A percentile compares a stretch with the other conserved stretches of the same genome.
These are phyloP conservation scores for Popillia japonica DNA, from an alignment of 1,140 invertebrate genomes.

Conservation along the genomic window DNA sequence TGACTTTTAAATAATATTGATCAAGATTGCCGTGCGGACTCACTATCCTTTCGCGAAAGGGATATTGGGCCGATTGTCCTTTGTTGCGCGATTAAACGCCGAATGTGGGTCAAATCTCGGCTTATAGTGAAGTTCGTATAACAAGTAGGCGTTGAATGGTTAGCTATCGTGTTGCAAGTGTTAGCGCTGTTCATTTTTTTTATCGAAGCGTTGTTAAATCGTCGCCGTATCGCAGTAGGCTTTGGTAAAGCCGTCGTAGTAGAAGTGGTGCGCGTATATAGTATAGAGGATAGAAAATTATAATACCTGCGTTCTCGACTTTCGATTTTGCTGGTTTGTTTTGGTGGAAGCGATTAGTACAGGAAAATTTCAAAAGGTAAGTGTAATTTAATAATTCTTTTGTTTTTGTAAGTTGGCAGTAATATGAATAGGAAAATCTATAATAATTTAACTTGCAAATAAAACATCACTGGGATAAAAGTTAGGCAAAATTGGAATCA, in stretches of 20 bases:
- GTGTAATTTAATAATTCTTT: neutral
- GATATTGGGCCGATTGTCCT: neutral
- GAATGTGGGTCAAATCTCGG: slow-evolving; percentile 25
- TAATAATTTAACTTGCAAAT: neutral
- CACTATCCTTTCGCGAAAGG: slow-evolving; percentile 13
- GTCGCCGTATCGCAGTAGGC: slow-evolving; percentile 2
- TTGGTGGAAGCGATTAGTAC: neutral
- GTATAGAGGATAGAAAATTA: neutral
- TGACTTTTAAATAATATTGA: slow-evolving; percentile 31
- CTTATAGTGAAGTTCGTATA: slow-evolving; percentile 7
- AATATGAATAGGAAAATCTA: neutral
- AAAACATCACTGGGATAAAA: too few species aligned
- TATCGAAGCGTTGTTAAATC: neutral
- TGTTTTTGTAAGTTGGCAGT: neutral
- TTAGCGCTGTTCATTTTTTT: slow-evolving; percentile 13
- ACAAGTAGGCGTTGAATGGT: slow-evolving; percentile 28
- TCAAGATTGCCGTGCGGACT: neutral
- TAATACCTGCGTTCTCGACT: neutral
- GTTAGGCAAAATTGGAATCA: neutral
- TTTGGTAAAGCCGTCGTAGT: neutral
- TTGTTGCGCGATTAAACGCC: neutral
- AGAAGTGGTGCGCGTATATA: neutral
- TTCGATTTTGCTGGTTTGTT: neutral
- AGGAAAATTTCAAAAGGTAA: neutral
- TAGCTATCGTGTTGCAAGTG: slow-evolving; percentile 23